Evolutionary conservation across 2,888 invertebrate genomes (phyloP).

Genomic region (Hypena proboscidalis): DNA sequence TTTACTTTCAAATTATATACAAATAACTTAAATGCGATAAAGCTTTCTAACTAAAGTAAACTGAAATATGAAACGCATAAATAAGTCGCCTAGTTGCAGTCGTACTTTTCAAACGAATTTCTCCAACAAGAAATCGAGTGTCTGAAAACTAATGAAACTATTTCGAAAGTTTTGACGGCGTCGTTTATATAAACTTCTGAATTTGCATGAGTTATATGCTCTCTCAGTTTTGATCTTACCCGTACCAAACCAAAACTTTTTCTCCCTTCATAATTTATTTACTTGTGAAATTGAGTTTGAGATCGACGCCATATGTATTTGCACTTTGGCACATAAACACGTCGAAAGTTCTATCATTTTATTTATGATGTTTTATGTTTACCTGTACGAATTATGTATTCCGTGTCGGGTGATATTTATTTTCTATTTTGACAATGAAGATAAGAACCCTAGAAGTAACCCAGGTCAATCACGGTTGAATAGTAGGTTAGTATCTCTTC

Average conservation of each 20-base stretch:
- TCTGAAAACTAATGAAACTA: constrained; percentile 46
- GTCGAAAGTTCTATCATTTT: constrained; percentile 25
- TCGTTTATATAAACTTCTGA: constrained; percentile 54
- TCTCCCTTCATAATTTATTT: constrained; percentile 49
- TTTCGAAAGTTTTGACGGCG: constrained; percentile 40
- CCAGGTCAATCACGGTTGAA: neutral
- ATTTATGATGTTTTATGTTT: constrained; percentile 19
- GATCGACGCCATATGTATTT: constrained; percentile 36
- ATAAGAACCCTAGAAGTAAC: neutral
- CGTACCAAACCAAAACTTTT: constrained; percentile 48
- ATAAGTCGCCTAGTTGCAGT: constrained; percentile 16
- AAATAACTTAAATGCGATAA: neutral
- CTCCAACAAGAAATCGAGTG: constrained; percentile 37
- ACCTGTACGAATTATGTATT: constrained; percentile 14
- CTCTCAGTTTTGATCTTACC: constrained; percentile 55
- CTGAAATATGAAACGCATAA: neutral
- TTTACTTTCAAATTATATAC: too few relatives aligned
- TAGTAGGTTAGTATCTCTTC: neutral
- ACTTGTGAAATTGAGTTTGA: constrained; percentile 43
- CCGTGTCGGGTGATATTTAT: neutral
- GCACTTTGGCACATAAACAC: constrained; percentile 28
- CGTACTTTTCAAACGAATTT: constrained; percentile 24
- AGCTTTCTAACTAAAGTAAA: neutral
- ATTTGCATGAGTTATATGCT: constrained; percentile 65
- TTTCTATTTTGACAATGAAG: constrained; percentile 8